phyloP scores from a whole-genome alignment of 2,888 invertebrate genomes.

The Helleia helle region DNA sequence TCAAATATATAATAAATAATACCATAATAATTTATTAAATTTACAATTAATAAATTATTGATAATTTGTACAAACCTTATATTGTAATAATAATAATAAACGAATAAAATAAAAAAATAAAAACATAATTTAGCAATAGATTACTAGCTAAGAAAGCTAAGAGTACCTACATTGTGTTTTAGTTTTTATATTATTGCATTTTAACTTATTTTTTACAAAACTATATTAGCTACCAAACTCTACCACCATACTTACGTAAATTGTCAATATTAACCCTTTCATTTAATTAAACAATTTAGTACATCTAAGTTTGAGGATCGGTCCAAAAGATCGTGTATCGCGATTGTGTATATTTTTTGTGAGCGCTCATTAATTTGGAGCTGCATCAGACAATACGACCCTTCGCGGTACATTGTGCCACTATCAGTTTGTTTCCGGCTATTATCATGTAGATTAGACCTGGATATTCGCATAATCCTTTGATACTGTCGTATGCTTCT shows the following conservation, averaged over 20 bases:
- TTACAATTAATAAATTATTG: too few relatives aligned
- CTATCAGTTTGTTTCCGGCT: conserved; percentile 59
- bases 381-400: conserved; percentile 64
- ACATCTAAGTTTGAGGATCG: conserved; percentile 51
- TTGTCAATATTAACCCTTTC: not conserved
- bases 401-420: conserved; percentile 57
- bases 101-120: too few relatives aligned
- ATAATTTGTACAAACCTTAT: too few relatives aligned
- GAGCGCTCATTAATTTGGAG: conserved; percentile 67
- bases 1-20: too few relatives aligned
- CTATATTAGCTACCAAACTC: not conserved
- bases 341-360: conserved; percentile 69
- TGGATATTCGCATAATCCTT: conserved; percentile 32
- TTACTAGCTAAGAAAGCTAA: too few relatives aligned
- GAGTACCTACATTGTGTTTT: too few relatives aligned
- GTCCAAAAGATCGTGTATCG: conserved; percentile 51
- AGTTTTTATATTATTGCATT: too few relatives aligned
- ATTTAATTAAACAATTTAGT: not conserved
- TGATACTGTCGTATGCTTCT: too few relatives aligned
- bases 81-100: too few relatives aligned
- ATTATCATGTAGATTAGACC: conserved; percentile 69
- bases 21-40: too few relatives aligned
- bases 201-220: too few relatives aligned
- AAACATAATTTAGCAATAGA: too few relatives aligned
- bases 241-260: conserved; percentile 2